These are phyloP conservation scores for Atherix ibis DNA, from an alignment of 2,888 invertebrate genomes.

Conservation along the genomic window DNA sequence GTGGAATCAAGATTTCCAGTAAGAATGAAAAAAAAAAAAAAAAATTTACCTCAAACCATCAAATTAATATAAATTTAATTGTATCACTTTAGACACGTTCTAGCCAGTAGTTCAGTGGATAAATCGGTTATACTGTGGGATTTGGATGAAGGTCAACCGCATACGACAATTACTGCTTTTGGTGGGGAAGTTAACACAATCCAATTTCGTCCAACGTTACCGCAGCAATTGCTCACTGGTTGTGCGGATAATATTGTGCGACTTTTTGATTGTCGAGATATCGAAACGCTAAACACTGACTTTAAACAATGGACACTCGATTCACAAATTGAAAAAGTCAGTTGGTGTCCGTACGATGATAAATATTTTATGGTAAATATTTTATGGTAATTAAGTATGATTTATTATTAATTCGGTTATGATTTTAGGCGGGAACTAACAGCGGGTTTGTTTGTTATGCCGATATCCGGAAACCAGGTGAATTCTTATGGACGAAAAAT, in stretches of 20 bases:
- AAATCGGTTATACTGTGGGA: constrained; percentile 82
- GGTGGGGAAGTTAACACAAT: constrained; percentile 73
- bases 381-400: background rate
- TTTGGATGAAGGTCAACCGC: constrained; percentile 61
- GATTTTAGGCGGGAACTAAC: constrained; percentile 33
- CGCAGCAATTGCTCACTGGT: constrained; percentile 68
- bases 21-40: constrained; percentile 22
- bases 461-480: constrained; percentile 50
- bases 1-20: constrained; percentile 71
- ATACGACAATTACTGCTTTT: constrained; percentile 56
- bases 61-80: too few species aligned
- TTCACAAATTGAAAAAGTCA: constrained; percentile 65
- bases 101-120: constrained; percentile 91
- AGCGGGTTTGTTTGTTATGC: constrained; percentile 53
- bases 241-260: constrained; percentile 66
- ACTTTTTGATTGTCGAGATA: constrained; percentile 73
- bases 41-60: too few species aligned
- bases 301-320: constrained; percentile 51
- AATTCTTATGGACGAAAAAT: constrained; percentile 52
- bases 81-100: constrained; percentile 57
- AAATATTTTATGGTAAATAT: constrained; percentile 48
- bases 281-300: constrained; percentile 34
- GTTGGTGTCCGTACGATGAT: constrained; percentile 70
- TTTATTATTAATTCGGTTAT: background rate
- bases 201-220: constrained; percentile 69